Conservation (phyloP, 2,113 vertebrate species). For the Nicator chloris region DNA sequence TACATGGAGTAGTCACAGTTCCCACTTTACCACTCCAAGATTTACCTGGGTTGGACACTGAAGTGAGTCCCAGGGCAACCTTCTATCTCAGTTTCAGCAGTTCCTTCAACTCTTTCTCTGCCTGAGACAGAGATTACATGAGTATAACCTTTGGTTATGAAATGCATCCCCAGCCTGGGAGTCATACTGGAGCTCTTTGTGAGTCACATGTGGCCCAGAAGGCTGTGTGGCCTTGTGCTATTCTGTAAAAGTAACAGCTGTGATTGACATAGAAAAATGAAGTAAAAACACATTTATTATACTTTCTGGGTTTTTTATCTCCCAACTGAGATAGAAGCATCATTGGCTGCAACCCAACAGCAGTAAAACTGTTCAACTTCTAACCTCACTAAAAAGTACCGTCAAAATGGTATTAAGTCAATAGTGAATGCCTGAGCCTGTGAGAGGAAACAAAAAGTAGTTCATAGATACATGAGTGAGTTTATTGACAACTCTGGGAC, state of each 20-base stretch:
- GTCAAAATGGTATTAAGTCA: conserved; percentile 49
- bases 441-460: conserved; percentile 47
- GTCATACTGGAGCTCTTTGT: conserved; percentile 8
- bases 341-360: conserved; percentile 29
- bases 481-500: conserved; percentile 34
- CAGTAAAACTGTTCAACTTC: conserved; percentile 42
- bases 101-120: background rate
- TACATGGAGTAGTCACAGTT: background rate
- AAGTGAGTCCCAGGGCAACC: background rate
- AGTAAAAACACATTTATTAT: conserved; percentile 37
- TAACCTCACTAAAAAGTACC: conserved; percentile 37
- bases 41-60: background rate
- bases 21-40: background rate
- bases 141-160: background rate
- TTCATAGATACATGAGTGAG: conserved; percentile 43
- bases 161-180: background rate
- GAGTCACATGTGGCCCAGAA: conserved; percentile 2
- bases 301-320: background rate
- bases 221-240: background rate
- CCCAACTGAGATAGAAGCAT: background rate
- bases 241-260: conserved; percentile 15
- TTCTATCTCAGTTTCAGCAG: background rate
- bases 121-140: background rate
- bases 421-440: conserved; percentile 51
- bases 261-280: conserved; percentile 29